Evolutionary conservation across 23 tunicate species (phyloP).

Genomic region (Aplidium turbinatum): DNA sequence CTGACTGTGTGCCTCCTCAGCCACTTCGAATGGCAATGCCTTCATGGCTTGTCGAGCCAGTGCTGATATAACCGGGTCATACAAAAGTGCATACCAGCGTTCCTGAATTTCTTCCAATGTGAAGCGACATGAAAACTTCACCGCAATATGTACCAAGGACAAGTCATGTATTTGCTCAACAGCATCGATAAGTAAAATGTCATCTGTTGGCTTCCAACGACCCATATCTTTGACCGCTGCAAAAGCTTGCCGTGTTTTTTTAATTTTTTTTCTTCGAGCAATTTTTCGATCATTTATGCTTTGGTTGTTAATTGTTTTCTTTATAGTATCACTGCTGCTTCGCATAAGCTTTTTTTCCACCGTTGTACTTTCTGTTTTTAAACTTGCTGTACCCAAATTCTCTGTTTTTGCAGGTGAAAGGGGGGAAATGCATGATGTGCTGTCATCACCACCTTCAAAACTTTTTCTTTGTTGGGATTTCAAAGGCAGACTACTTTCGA

Average conservation of each 20-base stretch:
- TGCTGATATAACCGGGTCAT: slow-evolving; percentile 89
- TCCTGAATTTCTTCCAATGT: slow-evolving; percentile 86
- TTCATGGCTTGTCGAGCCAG: slow-evolving; percentile 84
- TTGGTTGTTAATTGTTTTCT: not conserved
- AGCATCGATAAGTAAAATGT: slow-evolving; percentile 75
- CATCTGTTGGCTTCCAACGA: slow-evolving; percentile 94
- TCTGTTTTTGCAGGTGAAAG: not conserved
- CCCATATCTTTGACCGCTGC: slow-evolving; percentile 94
- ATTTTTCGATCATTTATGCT: slow-evolving; percentile 1
- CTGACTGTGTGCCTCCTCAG: slow-evolving; percentile 45
- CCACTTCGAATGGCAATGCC: slow-evolving; percentile 66
- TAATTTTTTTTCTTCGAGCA: slow-evolving; percentile 40
- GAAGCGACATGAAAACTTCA: slow-evolving; percentile 88
- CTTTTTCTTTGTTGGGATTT: slow-evolving; percentile 41
- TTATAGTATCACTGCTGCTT: not conserved
- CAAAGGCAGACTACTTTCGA: slow-evolving; percentile 73
- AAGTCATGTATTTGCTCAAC: slow-evolving; percentile 68
- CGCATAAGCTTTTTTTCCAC: not conserved
- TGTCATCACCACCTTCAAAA: slow-evolving; percentile 39
- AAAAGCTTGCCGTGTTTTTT: slow-evolving; percentile 81
- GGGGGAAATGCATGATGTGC: not conserved
- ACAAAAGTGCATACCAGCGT: slow-evolving; percentile 84
- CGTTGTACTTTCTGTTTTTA: not conserved
- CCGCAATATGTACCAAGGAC: slow-evolving; percentile 54
- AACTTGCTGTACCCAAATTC: not conserved